These are phyloP conservation scores for Trichonephila clavata DNA, from an alignment of 1,140 invertebrate genomes.

Conservation along the genomic window DNA sequence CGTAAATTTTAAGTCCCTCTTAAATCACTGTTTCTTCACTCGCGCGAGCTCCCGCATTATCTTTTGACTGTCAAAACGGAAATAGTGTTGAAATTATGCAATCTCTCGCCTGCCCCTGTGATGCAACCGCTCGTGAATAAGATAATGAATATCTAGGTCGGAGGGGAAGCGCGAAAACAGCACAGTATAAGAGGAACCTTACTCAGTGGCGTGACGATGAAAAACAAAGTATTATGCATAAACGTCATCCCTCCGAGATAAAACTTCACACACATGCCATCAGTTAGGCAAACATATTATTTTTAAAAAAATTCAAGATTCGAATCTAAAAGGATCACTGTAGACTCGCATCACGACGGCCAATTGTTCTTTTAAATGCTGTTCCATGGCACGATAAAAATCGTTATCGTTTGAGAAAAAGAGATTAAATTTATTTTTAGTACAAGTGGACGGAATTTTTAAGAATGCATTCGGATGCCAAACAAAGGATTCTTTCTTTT, in stretches of 20 bases:
- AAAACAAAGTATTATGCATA: not conserved
- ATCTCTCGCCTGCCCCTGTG: not conserved
- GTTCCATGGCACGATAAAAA: too few relatives aligned
- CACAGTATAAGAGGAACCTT: not conserved
- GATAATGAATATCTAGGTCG: not conserved
- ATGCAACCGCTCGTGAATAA: not conserved
- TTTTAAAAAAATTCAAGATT: too few relatives aligned
- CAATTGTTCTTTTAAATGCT: too few relatives aligned
- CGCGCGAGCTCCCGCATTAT: not conserved
- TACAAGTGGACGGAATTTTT: too few relatives aligned
- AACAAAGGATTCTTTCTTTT: too few relatives aligned
- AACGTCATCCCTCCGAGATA: not conserved
- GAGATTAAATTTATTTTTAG: too few relatives aligned
- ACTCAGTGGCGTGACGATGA: not conserved
- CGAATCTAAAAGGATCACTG: too few relatives aligned
- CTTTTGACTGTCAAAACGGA: not conserved
- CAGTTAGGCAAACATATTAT: not conserved
- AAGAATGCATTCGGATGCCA: too few relatives aligned
- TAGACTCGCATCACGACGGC: too few relatives aligned
- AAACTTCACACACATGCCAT: not conserved
- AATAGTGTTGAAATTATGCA: not conserved
- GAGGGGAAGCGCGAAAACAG: not conserved
- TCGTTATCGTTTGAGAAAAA: too few relatives aligned
- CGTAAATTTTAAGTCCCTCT: not conserved
- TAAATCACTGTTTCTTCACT: not conserved